phyloP scores from a whole-genome alignment of 1,140 invertebrate genomes.

The Babylonia areolata region DNA sequence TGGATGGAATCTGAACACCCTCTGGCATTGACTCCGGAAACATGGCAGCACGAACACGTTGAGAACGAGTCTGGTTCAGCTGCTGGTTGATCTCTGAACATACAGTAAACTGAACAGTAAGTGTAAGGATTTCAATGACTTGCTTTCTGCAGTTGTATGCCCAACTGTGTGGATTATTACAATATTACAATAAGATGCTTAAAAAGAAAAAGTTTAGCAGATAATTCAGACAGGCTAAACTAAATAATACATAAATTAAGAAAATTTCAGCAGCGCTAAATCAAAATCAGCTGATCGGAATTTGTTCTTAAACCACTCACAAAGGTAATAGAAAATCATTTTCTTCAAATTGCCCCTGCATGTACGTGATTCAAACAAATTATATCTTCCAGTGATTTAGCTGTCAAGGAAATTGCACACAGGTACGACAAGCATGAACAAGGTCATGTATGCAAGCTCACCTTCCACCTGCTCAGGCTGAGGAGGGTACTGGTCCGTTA shows the following conservation, averaged over 20 bases:
- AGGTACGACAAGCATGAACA: too few relatives aligned
- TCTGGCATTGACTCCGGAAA: conserved; percentile 98
- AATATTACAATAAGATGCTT: neutral
- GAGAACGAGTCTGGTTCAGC: conserved; percentile 94
- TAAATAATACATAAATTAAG: too few relatives aligned
- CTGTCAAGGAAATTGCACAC: too few relatives aligned
- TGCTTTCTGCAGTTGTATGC: neutral
- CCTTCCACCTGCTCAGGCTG: conserved; percentile 97
- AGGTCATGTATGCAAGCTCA: conserved; percentile 70
- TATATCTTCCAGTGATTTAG: too few relatives aligned
- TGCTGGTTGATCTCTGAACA: conserved; percentile 89
- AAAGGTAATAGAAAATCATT: too few relatives aligned
- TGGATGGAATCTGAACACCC: conserved; percentile 93
- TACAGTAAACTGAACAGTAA: neutral
- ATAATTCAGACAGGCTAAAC: too few relatives aligned
- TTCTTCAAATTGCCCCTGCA: too few relatives aligned
- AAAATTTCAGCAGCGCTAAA: too few relatives aligned
- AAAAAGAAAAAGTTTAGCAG: too few relatives aligned
- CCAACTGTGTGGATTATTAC: neutral
- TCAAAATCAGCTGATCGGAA: too few relatives aligned
- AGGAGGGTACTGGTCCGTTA: conserved; percentile 84
- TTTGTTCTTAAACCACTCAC: too few relatives aligned
- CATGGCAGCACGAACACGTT: conserved; percentile 97
- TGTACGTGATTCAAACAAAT: too few relatives aligned
- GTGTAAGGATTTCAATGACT: neutral